Evolutionary conservation across 1,140 invertebrate species (phyloP).

Genomic region (Trichomalopsis sarcophagae): DNA sequence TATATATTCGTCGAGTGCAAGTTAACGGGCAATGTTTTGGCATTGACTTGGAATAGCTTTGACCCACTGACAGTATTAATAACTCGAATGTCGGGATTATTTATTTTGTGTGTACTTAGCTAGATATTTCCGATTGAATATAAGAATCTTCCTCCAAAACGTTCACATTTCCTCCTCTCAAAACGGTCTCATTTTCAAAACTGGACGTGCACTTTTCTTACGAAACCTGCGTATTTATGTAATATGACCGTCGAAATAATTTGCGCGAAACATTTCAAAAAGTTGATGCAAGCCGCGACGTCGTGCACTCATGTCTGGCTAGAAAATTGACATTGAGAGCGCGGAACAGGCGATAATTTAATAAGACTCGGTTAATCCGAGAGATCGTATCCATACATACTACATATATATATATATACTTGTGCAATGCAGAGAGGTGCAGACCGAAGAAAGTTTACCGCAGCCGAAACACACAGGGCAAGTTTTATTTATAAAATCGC

Average conservation of each 20-base stretch:
- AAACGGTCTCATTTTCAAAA: not conserved
- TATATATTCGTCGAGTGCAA: not conserved
- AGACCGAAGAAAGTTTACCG: too few relatives aligned
- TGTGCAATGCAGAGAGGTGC: too few relatives aligned
- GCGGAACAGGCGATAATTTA: not conserved
- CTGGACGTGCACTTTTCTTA: not conserved
- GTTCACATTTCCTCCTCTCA: not conserved
- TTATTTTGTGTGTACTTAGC: not conserved
- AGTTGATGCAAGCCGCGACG: too few relatives aligned
- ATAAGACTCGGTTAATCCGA: not conserved
- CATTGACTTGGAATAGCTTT: constrained; percentile 47
- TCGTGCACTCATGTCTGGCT: too few relatives aligned
- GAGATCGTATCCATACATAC: too few relatives aligned
- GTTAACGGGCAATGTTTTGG: constrained; percentile 16
- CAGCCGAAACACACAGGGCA: not conserved
- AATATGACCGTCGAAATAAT: not conserved
- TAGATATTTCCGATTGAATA: not conserved
- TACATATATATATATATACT: too few relatives aligned
- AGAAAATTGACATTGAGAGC: not conserved
- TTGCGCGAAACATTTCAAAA: not conserved
- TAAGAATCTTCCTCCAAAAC: not conserved
- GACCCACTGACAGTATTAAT: constrained; percentile 43
- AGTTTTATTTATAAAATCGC: not conserved
- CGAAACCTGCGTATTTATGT: too few relatives aligned
- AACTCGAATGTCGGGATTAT: constrained; percentile 9